A percentile compares a stretch with the other conserved stretches of the same genome.
Conservation (phyloP, 1,140 invertebrate genomes). For the Ectropis grisescens region DNA sequence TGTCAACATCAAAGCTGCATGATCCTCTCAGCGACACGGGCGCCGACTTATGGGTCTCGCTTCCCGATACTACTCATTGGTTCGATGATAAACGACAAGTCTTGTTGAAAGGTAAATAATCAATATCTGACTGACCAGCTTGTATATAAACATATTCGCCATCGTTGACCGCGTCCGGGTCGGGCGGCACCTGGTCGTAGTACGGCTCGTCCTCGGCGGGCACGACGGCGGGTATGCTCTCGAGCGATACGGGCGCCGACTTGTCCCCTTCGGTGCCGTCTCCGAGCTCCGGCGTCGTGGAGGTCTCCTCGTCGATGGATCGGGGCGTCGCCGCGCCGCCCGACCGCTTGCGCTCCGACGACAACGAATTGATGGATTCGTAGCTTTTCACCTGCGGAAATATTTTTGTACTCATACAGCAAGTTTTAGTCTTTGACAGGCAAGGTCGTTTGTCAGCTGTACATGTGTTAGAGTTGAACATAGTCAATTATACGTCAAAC, state of each 20-base stretch:
- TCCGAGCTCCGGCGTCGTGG: conserved; percentile 41
- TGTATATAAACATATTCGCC: conserved; percentile 84
- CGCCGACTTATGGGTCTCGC: too few species aligned
- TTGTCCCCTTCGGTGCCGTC: conserved; percentile 56
- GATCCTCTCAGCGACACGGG: too few species aligned
- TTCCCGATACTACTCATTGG: too few species aligned
- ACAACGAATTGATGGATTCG: conserved; percentile 73
- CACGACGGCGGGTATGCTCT: conserved; percentile 56
- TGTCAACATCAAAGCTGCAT: too few species aligned
- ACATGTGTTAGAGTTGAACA: too few species aligned
- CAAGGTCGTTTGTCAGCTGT: too few species aligned
- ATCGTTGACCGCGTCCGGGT: conserved; percentile 78
- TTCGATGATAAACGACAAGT: too few species aligned
- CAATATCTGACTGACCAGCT: conserved; percentile 74
- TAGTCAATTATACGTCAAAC: too few species aligned
- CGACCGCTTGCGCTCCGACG: conserved; percentile 61
- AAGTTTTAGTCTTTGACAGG: too few species aligned
- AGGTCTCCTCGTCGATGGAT: conserved; percentile 60
- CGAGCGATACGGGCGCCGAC: conserved; percentile 59
- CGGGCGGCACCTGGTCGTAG: conserved; percentile 86
- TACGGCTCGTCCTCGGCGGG: conserved; percentile 77
- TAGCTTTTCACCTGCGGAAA: conserved; percentile 72
- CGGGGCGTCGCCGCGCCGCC: conserved; percentile 62
- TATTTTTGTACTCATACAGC: too few species aligned
- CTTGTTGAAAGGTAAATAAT: too few species aligned